Percentiles rank a stretch among this genome's conserved stretches.
phyloP scores from a whole-genome alignment of 1,140 invertebrate species.

The Bombus sibiricus region DNA sequence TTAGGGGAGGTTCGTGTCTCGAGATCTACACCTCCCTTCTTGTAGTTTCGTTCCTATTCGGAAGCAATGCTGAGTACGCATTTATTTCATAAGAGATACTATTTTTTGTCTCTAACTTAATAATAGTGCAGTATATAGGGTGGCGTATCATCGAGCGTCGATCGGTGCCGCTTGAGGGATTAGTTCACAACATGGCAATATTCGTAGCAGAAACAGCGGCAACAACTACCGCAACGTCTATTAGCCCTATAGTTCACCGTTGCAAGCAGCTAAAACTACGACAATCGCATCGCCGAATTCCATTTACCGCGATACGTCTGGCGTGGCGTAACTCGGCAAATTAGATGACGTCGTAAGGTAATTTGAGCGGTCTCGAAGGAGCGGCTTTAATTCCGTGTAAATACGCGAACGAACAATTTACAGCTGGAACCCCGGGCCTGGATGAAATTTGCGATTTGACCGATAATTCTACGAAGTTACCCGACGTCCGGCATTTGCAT shows the following conservation, averaged over 20 bases:
- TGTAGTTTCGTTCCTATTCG: neutral
- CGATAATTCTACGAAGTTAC: slow-evolving; percentile 59
- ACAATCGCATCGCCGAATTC: slow-evolving; percentile 1
- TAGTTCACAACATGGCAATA: neutral
- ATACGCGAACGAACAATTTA: slow-evolving; percentile 52
- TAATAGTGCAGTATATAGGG: neutral
- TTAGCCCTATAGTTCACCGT: neutral
- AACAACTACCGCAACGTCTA: neutral
- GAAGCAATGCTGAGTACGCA: neutral
- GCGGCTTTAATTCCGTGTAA: slow-evolving; percentile 50
- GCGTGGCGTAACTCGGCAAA: slow-evolving; percentile 26
- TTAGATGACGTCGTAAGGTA: slow-evolving; percentile 30
- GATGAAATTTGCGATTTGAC: slow-evolving; percentile 58
- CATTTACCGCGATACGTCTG: slow-evolving; percentile 31
- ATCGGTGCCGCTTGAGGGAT: neutral
- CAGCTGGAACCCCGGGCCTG: neutral
- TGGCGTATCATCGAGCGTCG: no score
- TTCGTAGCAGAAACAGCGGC: neutral
- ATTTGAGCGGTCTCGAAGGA: slow-evolving; percentile 43
- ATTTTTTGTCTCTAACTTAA: neutral
- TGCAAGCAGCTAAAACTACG: neutral
- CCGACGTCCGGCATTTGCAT: slow-evolving; percentile 52
- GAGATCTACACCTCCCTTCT: neutral
- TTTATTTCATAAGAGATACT: neutral
- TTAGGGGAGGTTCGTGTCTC: neutral